Base-by-base conservation (phyloP, 2,888 invertebrate genomes). In the Timandra comae region DNA sequence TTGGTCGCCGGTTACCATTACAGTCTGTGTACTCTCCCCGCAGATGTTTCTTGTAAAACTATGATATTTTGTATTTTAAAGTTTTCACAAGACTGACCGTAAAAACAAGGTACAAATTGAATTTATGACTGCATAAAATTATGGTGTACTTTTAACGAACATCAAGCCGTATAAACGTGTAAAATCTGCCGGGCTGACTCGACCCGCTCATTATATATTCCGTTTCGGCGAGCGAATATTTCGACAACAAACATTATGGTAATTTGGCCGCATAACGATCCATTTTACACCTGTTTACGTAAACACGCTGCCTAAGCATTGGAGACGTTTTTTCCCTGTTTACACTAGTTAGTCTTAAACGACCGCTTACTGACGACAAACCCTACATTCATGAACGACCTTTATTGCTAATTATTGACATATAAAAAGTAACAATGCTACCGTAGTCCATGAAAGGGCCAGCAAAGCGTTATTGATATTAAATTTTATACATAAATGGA, bases 191-290 rank as follows among this genome's bases (percentile, higher is more conserved):
- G 48, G 52, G 57, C 63, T 62, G 68, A 65, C 55, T 70, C 67
- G 64, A 56, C 60, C 66, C 52, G 53, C 71, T 74, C 74, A 76
- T 79, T 78, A 76, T 63, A 66, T 76, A 79, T 78, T 79, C 77
- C 57, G 71, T 70, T 75, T 69, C 56, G 60, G 56, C 60, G 63
- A 63, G 76, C 72, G 75, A 77, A 79, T 77, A 80, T 79, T 80
- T 78, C 73, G 75, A 77, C 77, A 75, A 74, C 77, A 77, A 79
- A 80, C 77, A 77, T 79, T 80, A 81, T 81, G 81, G 65, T 79
- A 81, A 81, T 81, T 66, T 60, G 56, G 63, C 64, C 71, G 64
- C 68, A 70, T 75, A 77, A 78, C 72, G 74, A 74, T 73, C 71
- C 66, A 70, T 75, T 79, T 76, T 79, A 76, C 78, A 80, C 79